Percentiles rank a stretch among this genome's conserved stretches.
phyloP scores from a whole-genome alignment of 2,113 vertebrate genomes.

The Cygnus atratus region DNA sequence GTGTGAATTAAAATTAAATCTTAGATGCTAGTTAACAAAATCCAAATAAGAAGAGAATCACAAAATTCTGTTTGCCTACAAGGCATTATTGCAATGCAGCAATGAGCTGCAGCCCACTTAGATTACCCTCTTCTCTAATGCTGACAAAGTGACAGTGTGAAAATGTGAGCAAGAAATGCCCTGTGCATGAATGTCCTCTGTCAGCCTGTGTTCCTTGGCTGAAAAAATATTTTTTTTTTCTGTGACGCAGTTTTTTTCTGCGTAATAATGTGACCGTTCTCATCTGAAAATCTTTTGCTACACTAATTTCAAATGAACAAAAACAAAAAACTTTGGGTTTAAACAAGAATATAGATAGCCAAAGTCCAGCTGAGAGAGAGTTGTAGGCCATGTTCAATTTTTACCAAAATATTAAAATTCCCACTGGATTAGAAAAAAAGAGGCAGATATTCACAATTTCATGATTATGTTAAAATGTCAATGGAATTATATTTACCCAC shows the following conservation, averaged over 20 bases:
- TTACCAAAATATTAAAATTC: neutral
- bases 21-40: neutral
- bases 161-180: neutral
- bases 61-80: neutral
- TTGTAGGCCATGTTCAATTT: neutral
- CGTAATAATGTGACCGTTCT: neutral
- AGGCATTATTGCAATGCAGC: neutral
- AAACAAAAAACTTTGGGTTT: neutral
- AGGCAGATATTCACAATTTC: neutral
- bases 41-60: neutral
- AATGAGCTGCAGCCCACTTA: neutral
- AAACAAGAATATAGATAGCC: neutral
- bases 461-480: neutral
- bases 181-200: neutral
- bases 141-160: neutral
- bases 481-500: neutral
- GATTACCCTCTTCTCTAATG: neutral
- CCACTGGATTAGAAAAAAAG: neutral
- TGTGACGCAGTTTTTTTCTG: too few relatives aligned
- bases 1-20: neutral
- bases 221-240: neutral
- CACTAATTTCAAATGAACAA: neutral
- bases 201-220: neutral
- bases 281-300: neutral
- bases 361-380: neutral